Evolutionary conservation across 2,888 invertebrate genomes (phyloP).

Genomic region (Eupithecia subfuscata): DNA sequence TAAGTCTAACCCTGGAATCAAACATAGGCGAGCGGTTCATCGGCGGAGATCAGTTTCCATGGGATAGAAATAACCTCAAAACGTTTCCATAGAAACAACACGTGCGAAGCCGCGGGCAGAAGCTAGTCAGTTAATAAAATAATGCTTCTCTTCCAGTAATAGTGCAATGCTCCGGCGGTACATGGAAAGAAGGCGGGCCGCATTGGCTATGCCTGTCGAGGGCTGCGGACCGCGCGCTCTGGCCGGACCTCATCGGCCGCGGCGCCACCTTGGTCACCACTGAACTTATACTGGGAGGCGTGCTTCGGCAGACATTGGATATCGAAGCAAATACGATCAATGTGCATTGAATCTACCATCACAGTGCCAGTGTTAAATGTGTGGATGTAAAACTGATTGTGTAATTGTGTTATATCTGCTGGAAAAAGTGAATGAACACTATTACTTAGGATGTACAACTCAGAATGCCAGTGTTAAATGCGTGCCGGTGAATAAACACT

Average conservation of each 20-base stretch:
- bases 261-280: conserved; percentile 67
- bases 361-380: too few species aligned
- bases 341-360: conserved; percentile 12
- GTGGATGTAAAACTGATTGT: too few species aligned
- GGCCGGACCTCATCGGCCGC: conserved; percentile 56
- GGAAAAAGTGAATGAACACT: neutral
- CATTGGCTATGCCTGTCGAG: conserved; percentile 68
- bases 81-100: too few species aligned
- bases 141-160: conserved; percentile 61
- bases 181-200: conserved; percentile 61
- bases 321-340: conserved; percentile 48
- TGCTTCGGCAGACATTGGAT: conserved; percentile 63
- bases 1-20: too few species aligned
- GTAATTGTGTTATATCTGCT: neutral
- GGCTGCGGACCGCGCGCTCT: conserved; percentile 55
- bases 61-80: too few species aligned
- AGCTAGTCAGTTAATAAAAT: too few species aligned
- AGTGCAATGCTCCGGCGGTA: conserved; percentile 75
- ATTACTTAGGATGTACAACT: neutral
- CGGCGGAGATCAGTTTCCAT: too few species aligned
- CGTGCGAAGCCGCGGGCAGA: too few species aligned
- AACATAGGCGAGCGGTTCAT: too few species aligned
- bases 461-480: too few species aligned
- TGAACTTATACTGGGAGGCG: conserved; percentile 71
- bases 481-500: too few species aligned